Evolutionary conservation across 2,113 vertebrate genomes (phyloP).

Genomic region (Podarcis raffonei): DNA sequence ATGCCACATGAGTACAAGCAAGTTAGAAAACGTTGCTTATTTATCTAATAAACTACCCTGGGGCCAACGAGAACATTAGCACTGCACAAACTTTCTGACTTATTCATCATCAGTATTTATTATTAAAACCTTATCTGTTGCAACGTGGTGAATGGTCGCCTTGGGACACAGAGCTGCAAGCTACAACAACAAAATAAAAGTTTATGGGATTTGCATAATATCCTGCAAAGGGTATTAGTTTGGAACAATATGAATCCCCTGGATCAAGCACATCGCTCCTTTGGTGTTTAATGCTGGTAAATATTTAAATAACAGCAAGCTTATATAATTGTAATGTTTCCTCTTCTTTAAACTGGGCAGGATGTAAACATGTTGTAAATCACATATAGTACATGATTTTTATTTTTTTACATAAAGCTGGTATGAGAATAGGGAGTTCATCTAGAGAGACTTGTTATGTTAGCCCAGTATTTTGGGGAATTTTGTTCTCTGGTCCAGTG

Average conservation of each 20-base stretch:
- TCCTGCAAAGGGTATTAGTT: constrained; percentile 78
- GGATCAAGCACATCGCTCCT: constrained; percentile 77
- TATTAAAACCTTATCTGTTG: constrained; percentile 87
- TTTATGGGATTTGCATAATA: constrained; percentile 83
- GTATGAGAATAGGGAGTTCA: not conserved
- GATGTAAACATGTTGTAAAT: constrained; percentile 59
- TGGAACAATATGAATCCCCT: constrained; percentile 79
- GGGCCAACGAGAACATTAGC: constrained; percentile 77
- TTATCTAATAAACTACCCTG: constrained; percentile 80
- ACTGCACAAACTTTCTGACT: constrained; percentile 82
- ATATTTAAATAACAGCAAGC: constrained; percentile 84
- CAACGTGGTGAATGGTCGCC: constrained; percentile 78
- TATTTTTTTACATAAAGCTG: not conserved
- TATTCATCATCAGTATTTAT: constrained; percentile 85
- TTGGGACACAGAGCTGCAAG: constrained; percentile 76
- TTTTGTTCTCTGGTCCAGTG: not conserved
- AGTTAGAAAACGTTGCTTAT: constrained; percentile 79
- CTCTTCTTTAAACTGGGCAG: constrained; percentile 70
- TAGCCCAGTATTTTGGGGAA: constrained; percentile 10
- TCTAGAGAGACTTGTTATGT: not conserved
- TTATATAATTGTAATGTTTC: constrained; percentile 75
- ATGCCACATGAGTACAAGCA: constrained; percentile 66
- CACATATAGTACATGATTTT: not conserved
- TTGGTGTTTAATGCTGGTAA: constrained; percentile 83
- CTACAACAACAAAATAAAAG: constrained; percentile 76